Evolutionary conservation across 1,140 invertebrate species (phyloP), one percentile per base, ranked within the genome.

Genomic region (Trichonephila clavipes): DNA sequence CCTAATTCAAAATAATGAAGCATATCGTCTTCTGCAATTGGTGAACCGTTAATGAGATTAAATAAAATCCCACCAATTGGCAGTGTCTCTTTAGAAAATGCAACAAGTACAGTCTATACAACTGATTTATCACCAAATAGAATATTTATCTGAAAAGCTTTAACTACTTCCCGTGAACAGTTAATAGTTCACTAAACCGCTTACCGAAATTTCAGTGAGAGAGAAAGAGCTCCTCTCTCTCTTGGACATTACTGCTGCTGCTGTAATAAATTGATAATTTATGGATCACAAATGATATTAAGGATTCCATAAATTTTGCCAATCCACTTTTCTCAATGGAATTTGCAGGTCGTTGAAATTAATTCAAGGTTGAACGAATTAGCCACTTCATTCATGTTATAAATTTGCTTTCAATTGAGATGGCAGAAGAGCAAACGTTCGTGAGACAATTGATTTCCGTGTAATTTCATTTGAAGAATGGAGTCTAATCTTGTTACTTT

Each of bases 301-400:
- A 88, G 62, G 34, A 72, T 61, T 69, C 34, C 44, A 88, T 88
- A 88, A 88, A 88, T 88, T 40, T 21, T 62, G 34, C 40, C 64
- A 51, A 58, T n/a, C 64, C 64, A 72, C 87, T 72, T 34, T 72
- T 4, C 24, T 69, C 87, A 88, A 88, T 88, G 34, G 87, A 88
- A 88, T 69, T 88, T 72, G 28, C 62, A 88, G 64, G 87, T 72
- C 64, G 24, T 88, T 88, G 64, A 88, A 88, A 88, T 88, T 88
- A 88, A 62, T 88, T 88, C 87, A 64, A 88, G 64, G 62, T 66
- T 64, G 64, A 88, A 88, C 58, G 64, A 87, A 87, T 87, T 87
- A 87, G 85, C 59, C 34, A 24, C 85, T 87, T 64, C 59, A 61
- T 87, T 87, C 59, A 87, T 87, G 59, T 87, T 34, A 62, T 87